Evolutionary conservation across 2,113 vertebrate genomes (phyloP).

Genomic region (Halcyon malimbica): DNA sequence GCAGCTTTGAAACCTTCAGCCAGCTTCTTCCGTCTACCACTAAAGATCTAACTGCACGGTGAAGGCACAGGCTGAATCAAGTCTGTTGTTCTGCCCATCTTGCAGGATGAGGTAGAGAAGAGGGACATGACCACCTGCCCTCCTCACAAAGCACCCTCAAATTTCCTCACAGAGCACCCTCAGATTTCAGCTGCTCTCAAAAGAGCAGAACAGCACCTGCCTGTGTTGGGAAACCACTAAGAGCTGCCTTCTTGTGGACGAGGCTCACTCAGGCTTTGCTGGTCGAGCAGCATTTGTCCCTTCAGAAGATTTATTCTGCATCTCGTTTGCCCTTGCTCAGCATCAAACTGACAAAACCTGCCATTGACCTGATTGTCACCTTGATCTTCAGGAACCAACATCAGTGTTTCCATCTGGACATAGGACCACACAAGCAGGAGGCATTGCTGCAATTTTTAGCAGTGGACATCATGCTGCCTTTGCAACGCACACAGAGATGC

Average conservation of each 20-base stretch:
- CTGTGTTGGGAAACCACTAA: background rate
- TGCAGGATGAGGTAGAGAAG: background rate
- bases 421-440: background rate
- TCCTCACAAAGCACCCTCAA: background rate
- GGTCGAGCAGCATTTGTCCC: background rate
- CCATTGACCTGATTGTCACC: background rate
- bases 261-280: background rate
- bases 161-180: background rate
- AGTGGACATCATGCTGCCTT: accelerated
- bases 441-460: background rate
- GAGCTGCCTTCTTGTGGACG: background rate
- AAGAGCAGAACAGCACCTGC: background rate
- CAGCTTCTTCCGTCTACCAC: background rate
- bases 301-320: background rate
- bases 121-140: background rate
- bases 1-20: background rate
- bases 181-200: background rate
- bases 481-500: background rate
- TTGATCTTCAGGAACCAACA: background rate
- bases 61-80: background rate
- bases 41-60: background rate
- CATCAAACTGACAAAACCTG: background rate
- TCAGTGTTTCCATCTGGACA: background rate
- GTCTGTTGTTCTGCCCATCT: background rate
- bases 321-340: background rate